Base-by-base conservation (phyloP, 2,888 invertebrate genomes). In the Synanthedon vespiformis region DNA sequence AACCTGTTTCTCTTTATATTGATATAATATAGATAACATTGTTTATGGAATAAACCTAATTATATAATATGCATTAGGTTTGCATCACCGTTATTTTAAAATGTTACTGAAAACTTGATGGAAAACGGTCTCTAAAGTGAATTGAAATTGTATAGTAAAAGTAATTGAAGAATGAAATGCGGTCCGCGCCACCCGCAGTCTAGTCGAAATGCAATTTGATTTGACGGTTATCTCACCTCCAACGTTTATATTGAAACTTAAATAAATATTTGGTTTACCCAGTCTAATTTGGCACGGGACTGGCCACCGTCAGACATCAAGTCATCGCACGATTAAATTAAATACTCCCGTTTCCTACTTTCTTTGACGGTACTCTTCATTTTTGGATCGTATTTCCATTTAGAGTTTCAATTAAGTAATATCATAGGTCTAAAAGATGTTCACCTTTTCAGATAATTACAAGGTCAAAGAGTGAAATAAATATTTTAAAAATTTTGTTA, bases 231-330 rank as follows among this genome's bases (percentile, higher is more conserved):
- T 81, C 77, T 78, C 81, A 81, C 83, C 83, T 81, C 80, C 79
- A 80, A 81, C 83, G 83, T 85, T 84, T 85, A 81, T 82, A 84
- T 85, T 84, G 84, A 83, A 84, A 83, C 81, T 83, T 82, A 77
- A 72, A 80, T 85, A 86, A 86, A 86, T 86, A 86, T 86, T 86
- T 85, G 76, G 72, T 80, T 82, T 85, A 82, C 77, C 79, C 77
- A 75, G 79, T 83, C 83, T 86, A 85, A 85, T 85, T 86, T 86
- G 83, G 85, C 85, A 80, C 82, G 76, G 67, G 64, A 74, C 77
- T 66, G 74, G 75, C 76, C 74, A 70, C 74, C 72, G 71, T 69
- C 44, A 44, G 14, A 10, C 48, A 16, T 48, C 16, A 44, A 44
- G 48, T 22, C 48, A 48, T 8, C 16, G 48, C 16, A 18, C 50